Conservation (phyloP, 2,113 vertebrate species). For the Ramphastos sulfuratus region DNA sequence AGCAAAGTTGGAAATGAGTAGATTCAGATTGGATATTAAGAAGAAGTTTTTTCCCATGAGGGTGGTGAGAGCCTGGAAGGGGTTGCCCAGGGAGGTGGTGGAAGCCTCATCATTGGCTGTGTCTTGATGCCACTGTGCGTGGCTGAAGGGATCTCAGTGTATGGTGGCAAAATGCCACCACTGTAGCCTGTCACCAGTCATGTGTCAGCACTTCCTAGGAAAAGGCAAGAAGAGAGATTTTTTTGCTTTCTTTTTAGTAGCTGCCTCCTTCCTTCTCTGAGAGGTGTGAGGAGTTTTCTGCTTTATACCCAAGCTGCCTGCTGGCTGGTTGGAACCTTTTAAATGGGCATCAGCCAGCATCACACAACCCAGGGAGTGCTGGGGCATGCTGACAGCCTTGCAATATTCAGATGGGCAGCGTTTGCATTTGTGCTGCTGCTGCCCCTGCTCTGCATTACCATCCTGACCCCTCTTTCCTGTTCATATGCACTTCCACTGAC, state of each 20-base stretch:
- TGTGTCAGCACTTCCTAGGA: not conserved
- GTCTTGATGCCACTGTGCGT: too few relatives aligned
- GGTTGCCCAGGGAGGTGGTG: too few relatives aligned
- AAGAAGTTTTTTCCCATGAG: too few relatives aligned
- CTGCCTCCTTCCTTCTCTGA: not conserved
- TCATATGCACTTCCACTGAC: constrained; percentile 55
- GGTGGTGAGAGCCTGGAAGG: too few relatives aligned
- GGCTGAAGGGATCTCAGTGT: too few relatives aligned
- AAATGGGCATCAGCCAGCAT: constrained; percentile 4
- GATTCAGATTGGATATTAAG: too few relatives aligned
- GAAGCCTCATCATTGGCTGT: too few relatives aligned
- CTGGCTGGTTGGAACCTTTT: constrained; percentile 51
- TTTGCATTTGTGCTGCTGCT: constrained; percentile 6
- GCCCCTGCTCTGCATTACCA: constrained; percentile 50
- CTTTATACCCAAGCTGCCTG: not conserved
- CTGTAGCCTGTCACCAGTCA: too few relatives aligned
- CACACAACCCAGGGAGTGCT: not conserved
- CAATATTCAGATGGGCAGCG: constrained; percentile 41
- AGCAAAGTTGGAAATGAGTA: too few relatives aligned
- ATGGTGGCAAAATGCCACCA: too few relatives aligned
- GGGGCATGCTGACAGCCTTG: constrained; percentile 34
- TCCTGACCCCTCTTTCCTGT: constrained; percentile 63
- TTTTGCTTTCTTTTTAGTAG: not conserved
- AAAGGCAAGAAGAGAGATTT: not conserved
- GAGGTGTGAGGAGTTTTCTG: constrained; percentile 29